Evolutionary conservation across 2,888 invertebrate genomes (phyloP), one percentile per base, ranked within the genome.

Genomic region (Zaprionus lineosus): DNA sequence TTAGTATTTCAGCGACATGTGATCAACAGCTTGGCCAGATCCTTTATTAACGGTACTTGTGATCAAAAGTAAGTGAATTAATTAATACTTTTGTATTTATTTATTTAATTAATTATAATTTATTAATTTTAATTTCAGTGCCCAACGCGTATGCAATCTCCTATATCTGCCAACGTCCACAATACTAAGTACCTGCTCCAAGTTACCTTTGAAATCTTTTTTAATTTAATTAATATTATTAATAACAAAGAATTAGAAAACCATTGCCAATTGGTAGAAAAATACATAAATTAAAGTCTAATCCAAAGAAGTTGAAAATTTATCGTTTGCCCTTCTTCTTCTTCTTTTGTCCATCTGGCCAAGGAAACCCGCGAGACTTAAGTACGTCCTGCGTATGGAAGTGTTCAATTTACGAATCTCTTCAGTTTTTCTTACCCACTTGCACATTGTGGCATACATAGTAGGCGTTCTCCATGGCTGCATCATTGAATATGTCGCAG

Each of bases 381-480:
- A 98, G 90, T 6, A 97, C 92, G 86, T 97, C 97, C 90, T 95
- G 93, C 11, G 73, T 46, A 9, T 3, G 8, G 3, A 8, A 16
- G 24, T n/a, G 0, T 41, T 3, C 4, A 14, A 1, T 8, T 8
- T 1, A 3, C 28, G 0, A 1, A 1, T n/a, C 1, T 8, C 0
- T 0, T 2, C n/a, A 24, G n/a, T 24, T 8, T 1, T 11, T 3
- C 1, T 1, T 0, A 12, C 53, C 40, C 9, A 95, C 95, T 89
- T 97, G 97, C 0, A 97, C 95, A 87, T 97, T 97, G 87, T 98
- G 98, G 74, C 97, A 97, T 0, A 95, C 96, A 86, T 96, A 96
- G 88, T 98, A 97, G 0, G 97, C 96, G 86, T 98, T 98, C 70
- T 96, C 95, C 96, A 98, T 97, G 0, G 97, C 97, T 1, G 95